Evolutionary conservation across 2,888 invertebrate species (phyloP).

Genomic region (Parnassius mnemosyne): DNA sequence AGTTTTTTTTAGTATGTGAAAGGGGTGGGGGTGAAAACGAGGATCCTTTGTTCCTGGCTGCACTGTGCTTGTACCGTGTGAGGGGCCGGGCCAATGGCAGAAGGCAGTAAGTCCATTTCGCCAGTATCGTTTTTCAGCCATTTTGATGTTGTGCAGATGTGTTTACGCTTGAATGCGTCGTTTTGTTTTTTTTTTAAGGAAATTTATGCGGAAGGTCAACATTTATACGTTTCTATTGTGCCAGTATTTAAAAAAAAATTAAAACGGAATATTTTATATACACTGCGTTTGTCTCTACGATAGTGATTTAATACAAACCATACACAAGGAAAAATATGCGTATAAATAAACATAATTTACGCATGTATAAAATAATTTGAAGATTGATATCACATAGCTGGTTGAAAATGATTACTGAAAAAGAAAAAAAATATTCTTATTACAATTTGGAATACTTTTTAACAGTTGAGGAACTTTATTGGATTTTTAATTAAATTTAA

Average conservation of each 20-base stretch:
- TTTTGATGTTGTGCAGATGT: conserved; percentile 34
- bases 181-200: conserved; percentile 1
- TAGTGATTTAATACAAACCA: no score
- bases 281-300: not conserved
- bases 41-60: conserved; percentile 55
- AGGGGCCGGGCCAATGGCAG: conserved; percentile 35
- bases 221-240: conserved; percentile 2
- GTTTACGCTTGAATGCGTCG: conserved; percentile 19
- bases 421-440: no score
- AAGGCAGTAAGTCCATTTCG: conserved; percentile 48
- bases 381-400: no score
- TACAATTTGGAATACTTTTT: no score
- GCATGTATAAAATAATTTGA: no score
- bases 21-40: conserved; percentile 31
- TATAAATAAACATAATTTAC: no score
- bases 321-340: no score
- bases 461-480: no score
- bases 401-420: no score
- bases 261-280: not conserved
- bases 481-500: no score
- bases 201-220: conserved; percentile 9
- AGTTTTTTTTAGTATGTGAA: conserved; percentile 30
- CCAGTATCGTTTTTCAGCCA: conserved; percentile 37
- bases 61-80: conserved; percentile 39
- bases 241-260: not conserved